Evolutionary conservation across 2,888 invertebrate genomes (phyloP).

Genomic region (Cinara cedri): DNA sequence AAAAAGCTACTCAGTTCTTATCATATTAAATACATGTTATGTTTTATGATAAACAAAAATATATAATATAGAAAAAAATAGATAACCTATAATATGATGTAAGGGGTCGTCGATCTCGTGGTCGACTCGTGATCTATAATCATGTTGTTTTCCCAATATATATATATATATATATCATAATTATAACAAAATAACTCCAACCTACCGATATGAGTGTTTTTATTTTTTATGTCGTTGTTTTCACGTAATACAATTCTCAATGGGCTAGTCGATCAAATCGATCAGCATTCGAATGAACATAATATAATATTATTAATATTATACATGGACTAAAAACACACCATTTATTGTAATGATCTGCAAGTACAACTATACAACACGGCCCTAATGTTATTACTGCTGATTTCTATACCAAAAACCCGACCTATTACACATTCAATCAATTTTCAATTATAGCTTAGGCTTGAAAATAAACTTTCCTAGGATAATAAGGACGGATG

Average conservation of each 20-base stretch:
- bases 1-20: conserved; percentile 16
- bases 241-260: not conserved
- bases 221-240: conserved; percentile 24
- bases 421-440: too few relatives aligned
- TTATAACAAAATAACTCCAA: not conserved
- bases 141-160: conserved; percentile 47
- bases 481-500: too few relatives aligned
- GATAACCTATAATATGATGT: conserved; percentile 52
- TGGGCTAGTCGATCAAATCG: not conserved
- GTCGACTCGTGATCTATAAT: conserved; percentile 54
- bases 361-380: not conserved
- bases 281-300: conserved; percentile 8
- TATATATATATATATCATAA: too few relatives aligned
- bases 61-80: not conserved
- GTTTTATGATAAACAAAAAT: conserved; percentile 40
- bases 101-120: conserved; percentile 53
- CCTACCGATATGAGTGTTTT: conserved; percentile 29
- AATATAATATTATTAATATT: not conserved
- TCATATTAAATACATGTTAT: conserved; percentile 29
- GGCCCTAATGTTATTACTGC: too few relatives aligned
- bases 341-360: not conserved
- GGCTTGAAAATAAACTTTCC: too few relatives aligned
- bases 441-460: too few relatives aligned
- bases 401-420: not conserved
- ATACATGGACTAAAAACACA: not conserved